Percentiles rank a stretch among this genome's conserved stretches.
These are phyloP conservation scores for Denticeps clupeoides DNA, from an alignment of 2,797 vertebrate genomes.

Conservation along the genomic window DNA sequence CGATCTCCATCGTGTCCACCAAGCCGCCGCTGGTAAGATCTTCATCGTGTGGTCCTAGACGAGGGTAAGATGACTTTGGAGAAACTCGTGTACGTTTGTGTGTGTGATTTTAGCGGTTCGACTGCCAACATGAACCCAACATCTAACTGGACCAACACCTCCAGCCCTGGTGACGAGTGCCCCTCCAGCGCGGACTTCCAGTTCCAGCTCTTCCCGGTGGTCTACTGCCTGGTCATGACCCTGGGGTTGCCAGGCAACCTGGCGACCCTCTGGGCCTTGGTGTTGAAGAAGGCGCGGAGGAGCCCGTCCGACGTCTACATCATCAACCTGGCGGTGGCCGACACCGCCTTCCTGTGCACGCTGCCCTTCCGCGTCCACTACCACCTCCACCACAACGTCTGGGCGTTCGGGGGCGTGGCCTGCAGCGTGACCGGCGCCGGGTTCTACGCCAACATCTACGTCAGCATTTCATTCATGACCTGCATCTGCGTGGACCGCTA, in stretches of 20 bases:
- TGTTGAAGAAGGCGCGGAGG: slow-evolving; percentile 28
- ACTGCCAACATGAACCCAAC: not conserved
- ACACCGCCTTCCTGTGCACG: slow-evolving; percentile 53
- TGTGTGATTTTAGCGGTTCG: too few species aligned
- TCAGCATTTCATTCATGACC: slow-evolving; percentile 69
- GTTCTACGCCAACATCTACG: slow-evolving; percentile 59
- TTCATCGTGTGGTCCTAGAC: too few species aligned
- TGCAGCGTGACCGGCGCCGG: slow-evolving; percentile 56
- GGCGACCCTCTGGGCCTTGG: slow-evolving; percentile 51
- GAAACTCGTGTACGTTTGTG: too few species aligned
- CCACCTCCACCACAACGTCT: slow-evolving; percentile 56
- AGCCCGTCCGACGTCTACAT: slow-evolving; percentile 59
- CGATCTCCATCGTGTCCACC: too few species aligned
- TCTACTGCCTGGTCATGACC: slow-evolving; percentile 55
- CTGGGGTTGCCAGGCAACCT: slow-evolving; percentile 61
- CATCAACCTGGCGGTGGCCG: slow-evolving; percentile 62
- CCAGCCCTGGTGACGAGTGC: slow-evolving; percentile 10
- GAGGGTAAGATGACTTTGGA: too few species aligned
- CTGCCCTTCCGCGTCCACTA: slow-evolving; percentile 72
- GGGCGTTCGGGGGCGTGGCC: slow-evolving; percentile 56
- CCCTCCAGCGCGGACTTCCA: slow-evolving; percentile 45
- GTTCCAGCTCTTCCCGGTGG: slow-evolving; percentile 49
- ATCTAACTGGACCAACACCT: slow-evolving; percentile 11
- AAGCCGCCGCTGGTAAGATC: too few species aligned
- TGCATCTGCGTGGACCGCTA: slow-evolving; percentile 71